Evolutionary conservation across 2,113 vertebrate species (phyloP).

Genomic region (Globicephala melas): DNA sequence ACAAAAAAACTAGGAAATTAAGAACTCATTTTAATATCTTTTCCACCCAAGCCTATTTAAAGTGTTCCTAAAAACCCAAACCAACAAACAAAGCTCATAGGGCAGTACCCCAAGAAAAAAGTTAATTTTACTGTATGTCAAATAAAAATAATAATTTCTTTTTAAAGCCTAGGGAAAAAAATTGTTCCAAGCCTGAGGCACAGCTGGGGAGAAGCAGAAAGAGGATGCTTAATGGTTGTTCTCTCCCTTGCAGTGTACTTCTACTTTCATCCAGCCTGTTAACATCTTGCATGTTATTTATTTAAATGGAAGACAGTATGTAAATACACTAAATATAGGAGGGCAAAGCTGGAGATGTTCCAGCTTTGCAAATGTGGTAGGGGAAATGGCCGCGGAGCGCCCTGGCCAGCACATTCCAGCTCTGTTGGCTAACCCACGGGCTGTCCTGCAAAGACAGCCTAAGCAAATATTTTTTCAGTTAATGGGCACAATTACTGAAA

Average conservation of each 20-base stretch:
- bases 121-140: background rate
- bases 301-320: background rate
- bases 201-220: background rate
- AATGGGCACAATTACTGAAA: constrained; percentile 21
- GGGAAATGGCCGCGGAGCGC: background rate
- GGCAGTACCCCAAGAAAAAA: background rate
- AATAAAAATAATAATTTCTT: background rate
- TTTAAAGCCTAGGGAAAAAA: background rate
- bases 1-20: background rate
- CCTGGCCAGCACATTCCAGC: background rate
- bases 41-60: background rate
- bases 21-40: background rate
- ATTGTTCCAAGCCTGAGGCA: background rate
- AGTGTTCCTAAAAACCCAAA: background rate
- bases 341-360: background rate
- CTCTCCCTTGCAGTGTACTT: background rate
- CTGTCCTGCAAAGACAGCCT: constrained; percentile 31
- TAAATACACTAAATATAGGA: background rate
- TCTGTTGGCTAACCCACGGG: constrained; percentile 18
- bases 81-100: background rate
- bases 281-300: background rate
- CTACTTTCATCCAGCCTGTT: background rate
- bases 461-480: constrained; percentile 60
- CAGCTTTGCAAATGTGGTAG: background rate
- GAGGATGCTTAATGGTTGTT: background rate